These are phyloP conservation scores for Noctua janthe DNA, from an alignment of 2,888 invertebrate genomes.

Conservation along the genomic window DNA sequence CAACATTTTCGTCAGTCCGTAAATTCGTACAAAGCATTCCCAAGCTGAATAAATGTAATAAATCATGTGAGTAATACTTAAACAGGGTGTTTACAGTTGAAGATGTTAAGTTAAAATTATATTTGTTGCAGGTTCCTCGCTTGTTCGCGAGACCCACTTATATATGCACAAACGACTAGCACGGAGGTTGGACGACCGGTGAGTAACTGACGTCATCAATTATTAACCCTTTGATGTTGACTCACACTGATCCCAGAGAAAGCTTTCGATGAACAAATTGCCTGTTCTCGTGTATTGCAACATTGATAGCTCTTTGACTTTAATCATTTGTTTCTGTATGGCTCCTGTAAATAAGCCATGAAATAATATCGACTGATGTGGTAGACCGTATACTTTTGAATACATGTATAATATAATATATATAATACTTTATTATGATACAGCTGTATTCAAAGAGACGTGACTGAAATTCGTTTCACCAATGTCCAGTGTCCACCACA, in stretches of 20 bases:
- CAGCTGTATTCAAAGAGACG: slow-evolving; percentile 34
- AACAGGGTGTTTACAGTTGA: slow-evolving; percentile 52
- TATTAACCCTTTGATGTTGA: slow-evolving; percentile 62
- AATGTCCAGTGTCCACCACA: slow-evolving; percentile 41
- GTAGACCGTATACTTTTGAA: not conserved
- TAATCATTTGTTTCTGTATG: slow-evolving; percentile 55
- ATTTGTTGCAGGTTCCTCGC: slow-evolving; percentile 84
- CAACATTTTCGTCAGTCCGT: slow-evolving; percentile 57
- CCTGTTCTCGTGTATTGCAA: slow-evolving; percentile 33
- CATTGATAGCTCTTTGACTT: slow-evolving; percentile 49
- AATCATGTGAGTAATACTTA: slow-evolving; percentile 65
- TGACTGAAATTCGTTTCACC: slow-evolving; percentile 48
- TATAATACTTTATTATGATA: slow-evolving; percentile 29
- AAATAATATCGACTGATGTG: slow-evolving; percentile 3
- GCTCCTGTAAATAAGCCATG: slow-evolving; percentile 50
- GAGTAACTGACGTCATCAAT: slow-evolving; percentile 70
- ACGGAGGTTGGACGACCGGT: slow-evolving; percentile 82
- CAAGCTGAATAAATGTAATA: slow-evolving; percentile 67
- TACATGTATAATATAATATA: too few species aligned
- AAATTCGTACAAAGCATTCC: slow-evolving; percentile 64
- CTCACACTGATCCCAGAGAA: slow-evolving; percentile 58
- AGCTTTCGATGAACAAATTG: slow-evolving; percentile 56
- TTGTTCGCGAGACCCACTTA: slow-evolving; percentile 76
- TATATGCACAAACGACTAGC: slow-evolving; percentile 79
- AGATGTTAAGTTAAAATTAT: slow-evolving; percentile 39